A percentile compares a stretch with the other conserved stretches of the same genome.
phyloP scores from a whole-genome alignment of 2,888 invertebrate species.

The Arrhopalites spinosus region DNA sequence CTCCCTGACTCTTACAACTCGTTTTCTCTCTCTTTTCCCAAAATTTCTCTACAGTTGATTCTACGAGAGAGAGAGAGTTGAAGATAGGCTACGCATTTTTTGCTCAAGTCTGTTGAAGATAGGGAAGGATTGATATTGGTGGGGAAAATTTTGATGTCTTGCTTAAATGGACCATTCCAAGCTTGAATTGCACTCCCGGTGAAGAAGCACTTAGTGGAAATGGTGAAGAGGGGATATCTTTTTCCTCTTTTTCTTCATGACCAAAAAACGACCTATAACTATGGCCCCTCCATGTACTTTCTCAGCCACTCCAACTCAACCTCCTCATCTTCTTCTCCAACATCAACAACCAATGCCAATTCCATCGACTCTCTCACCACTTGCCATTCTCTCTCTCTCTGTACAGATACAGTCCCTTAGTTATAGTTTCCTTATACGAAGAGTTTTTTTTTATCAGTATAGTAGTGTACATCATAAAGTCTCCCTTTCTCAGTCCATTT shows the following conservation, averaged over 20 bases:
- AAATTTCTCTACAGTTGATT: not conserved
- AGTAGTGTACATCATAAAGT: not conserved
- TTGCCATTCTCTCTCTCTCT: not conserved
- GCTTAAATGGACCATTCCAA: conserved; percentile 41
- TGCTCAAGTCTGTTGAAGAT: not conserved
- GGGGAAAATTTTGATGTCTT: conserved; percentile 42
- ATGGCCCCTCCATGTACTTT: too few species aligned
- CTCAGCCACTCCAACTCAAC: too few species aligned
- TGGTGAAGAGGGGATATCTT: not conserved
- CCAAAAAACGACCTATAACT: too few species aligned
- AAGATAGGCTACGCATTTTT: not conserved
- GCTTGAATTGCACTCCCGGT: conserved; percentile 12
- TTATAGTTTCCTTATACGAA: too few species aligned
- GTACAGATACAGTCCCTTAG: too few species aligned
- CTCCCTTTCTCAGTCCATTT: conserved; percentile 27
- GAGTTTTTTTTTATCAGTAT: too few species aligned
- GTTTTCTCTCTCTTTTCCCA: conserved; percentile 13
- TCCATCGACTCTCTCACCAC: conserved; percentile 11
- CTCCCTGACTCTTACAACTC: not conserved
- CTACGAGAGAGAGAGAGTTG: not conserved
- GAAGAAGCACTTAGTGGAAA: conserved; percentile 23
- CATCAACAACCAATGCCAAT: conserved; percentile 17
- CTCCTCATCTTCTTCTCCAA: conserved; percentile 16
- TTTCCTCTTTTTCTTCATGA: too few species aligned
- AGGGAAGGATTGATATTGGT: conserved; percentile 37